Conservation (phyloP, 1,140 invertebrate genomes). For the Subanguina moxae region DNA sequence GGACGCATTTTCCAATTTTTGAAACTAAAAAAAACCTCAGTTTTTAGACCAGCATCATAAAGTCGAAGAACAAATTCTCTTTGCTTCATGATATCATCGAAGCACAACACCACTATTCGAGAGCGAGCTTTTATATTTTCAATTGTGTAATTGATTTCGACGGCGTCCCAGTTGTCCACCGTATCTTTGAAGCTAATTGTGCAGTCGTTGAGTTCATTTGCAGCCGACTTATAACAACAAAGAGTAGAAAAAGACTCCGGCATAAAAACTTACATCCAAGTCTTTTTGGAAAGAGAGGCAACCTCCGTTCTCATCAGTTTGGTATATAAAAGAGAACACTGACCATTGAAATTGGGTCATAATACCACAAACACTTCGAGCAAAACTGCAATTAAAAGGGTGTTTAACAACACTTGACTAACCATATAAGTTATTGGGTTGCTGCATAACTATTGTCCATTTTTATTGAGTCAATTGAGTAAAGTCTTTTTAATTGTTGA, state of each 20-base stretch:
- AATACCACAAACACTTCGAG: slow-evolving; percentile 16
- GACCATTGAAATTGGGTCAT: slow-evolving; percentile 29
- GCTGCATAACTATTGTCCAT: no score
- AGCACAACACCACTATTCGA: slow-evolving; percentile 25
- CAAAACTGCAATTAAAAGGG: slow-evolving; percentile 23
- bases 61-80: slow-evolving; percentile 16
- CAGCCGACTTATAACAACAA: slow-evolving; percentile 9
- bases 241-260: no score
- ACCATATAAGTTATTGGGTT: no score
- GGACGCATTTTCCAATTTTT: not conserved
- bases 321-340: slow-evolving; percentile 25
- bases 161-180: not conserved
- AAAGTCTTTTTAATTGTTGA: not conserved
- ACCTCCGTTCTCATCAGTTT: slow-evolving; percentile 21
- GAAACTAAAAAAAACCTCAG: not conserved
- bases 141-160: slow-evolving; percentile 11
- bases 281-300: slow-evolving; percentile 18
- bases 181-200: slow-evolving; percentile 12
- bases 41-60: slow-evolving; percentile 15
- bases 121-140: slow-evolving; percentile 13
- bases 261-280: slow-evolving; percentile 21
- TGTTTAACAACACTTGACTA: no score
- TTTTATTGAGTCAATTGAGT: not conserved
- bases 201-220: slow-evolving; percentile 8
- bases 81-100: slow-evolving; percentile 15